A percentile compares a stretch with the other conserved stretches of the same genome.
These are phyloP conservation scores for Pseudococcus longispinus DNA, from an alignment of 2,888 invertebrate genomes.

Conservation along the genomic window DNA sequence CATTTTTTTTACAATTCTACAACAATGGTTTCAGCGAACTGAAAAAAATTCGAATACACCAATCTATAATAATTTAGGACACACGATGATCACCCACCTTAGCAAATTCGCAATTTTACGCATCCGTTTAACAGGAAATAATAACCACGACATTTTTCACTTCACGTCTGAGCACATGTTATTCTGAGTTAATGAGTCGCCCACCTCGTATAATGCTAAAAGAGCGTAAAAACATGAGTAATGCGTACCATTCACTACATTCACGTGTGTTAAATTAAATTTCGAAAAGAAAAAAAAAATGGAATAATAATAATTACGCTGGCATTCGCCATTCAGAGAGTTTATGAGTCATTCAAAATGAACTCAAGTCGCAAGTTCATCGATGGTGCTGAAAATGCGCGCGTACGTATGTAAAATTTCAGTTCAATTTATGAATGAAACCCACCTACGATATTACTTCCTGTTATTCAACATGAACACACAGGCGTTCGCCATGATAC, in stretches of 20 bases:
- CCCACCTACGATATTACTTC: background rate
- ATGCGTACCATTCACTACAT: background rate
- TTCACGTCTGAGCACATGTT: background rate
- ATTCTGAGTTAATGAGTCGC: background rate
- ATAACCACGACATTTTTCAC: background rate
- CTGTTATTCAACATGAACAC: background rate
- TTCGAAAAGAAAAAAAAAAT: constrained; percentile 10
- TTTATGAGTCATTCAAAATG: background rate
- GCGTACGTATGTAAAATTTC: background rate
- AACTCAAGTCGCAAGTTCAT: constrained; percentile 19
- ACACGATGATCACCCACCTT: background rate
- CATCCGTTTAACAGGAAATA: background rate
- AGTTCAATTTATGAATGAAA: constrained; percentile 6
- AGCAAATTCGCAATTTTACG: background rate
- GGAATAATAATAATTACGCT: constrained; percentile 4
- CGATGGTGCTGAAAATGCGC: background rate
- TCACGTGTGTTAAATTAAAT: background rate
- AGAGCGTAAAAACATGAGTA: constrained; percentile 1
- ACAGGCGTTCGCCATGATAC: background rate
- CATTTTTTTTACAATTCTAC: background rate
- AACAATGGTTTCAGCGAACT: background rate
- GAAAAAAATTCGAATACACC: background rate
- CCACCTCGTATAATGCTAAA: background rate
- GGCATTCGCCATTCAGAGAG: background rate
- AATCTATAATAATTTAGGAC: background rate